phyloP scores from a whole-genome alignment of 2,797 vertebrate genomes.

The Sebastiscus tertius region DNA sequence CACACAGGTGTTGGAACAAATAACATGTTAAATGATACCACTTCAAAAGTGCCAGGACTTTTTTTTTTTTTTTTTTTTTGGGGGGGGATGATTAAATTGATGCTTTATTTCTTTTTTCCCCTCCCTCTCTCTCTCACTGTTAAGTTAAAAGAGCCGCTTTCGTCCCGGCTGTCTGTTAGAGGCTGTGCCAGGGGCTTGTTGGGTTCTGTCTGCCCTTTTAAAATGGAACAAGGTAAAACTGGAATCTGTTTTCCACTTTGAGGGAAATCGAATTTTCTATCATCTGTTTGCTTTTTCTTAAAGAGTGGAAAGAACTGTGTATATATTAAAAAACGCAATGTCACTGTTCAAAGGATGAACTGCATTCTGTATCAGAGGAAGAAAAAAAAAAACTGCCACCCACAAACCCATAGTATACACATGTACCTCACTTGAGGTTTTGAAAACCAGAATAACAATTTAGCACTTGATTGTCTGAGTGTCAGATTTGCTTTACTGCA shows the following conservation, averaged over 20 bases:
- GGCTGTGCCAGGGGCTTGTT: constrained; percentile 66
- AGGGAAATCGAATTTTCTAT: constrained; percentile 44
- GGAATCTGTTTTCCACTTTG: constrained; percentile 46
- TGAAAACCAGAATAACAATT: constrained; percentile 78
- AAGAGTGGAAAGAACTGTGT: constrained; percentile 24
- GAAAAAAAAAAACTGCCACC: constrained; percentile 53
- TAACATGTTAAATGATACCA: constrained; percentile 75
- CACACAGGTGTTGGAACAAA: constrained; percentile 80
- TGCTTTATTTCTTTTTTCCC: constrained; percentile 29
- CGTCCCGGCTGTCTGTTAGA: constrained; percentile 54
- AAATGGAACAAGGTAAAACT: constrained; percentile 48
- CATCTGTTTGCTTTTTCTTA: constrained; percentile 18
- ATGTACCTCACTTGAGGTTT: constrained; percentile 69
- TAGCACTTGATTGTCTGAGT: constrained; percentile 71
- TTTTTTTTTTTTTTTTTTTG: constrained; percentile 15
- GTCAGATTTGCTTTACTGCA: constrained; percentile 79
- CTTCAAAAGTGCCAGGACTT: constrained; percentile 67
- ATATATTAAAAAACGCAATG: constrained; percentile 3
- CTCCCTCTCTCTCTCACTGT: constrained; percentile 13
- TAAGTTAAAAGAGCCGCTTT: constrained; percentile 67
- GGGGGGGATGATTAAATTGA: constrained; percentile 61
- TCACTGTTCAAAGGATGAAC: constrained; percentile 26
- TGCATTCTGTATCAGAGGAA: constrained; percentile 9
- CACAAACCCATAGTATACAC: constrained; percentile 67
- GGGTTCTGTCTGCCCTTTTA: constrained; percentile 59